These are phyloP conservation scores for Ametastegia equiseti DNA, from an alignment of 2,888 invertebrate species.

Conservation along the genomic window DNA sequence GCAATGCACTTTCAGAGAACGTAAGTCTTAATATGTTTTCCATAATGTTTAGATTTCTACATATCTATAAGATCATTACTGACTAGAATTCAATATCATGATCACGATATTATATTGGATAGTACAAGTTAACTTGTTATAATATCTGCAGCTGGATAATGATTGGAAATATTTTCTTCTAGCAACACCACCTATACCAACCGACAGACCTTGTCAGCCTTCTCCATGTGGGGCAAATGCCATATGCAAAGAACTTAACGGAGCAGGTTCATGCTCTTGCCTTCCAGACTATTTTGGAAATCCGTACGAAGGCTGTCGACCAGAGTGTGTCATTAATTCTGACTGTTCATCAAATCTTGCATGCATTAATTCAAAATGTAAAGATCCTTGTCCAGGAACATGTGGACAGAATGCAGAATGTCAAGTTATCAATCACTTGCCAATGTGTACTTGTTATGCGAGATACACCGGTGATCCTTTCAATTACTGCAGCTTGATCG, in stretches of 20 bases:
- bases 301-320: conserved; percentile 85
- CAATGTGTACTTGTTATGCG: conserved; percentile 75
- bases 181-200: conserved; percentile 69
- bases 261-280: conserved; percentile 87
- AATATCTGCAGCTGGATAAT: neutral
- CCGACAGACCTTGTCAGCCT: conserved; percentile 82
- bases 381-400: conserved; percentile 86
- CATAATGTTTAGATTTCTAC: neutral
- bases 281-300: conserved; percentile 84
- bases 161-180: conserved; percentile 45
- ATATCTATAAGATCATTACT: neutral
- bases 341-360: conserved; percentile 87
- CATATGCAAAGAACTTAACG: conserved; percentile 83
- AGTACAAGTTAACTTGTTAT: neutral
- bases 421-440: conserved; percentile 76
- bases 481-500: conserved; percentile 77
- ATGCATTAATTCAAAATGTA: conserved; percentile 87
- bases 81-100: neutral
- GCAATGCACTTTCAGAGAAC: conserved; percentile 76
- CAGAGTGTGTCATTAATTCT: conserved; percentile 87
- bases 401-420: conserved; percentile 80
- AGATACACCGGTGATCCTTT: conserved; percentile 78
- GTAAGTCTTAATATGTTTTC: conserved; percentile 46
- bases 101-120: neutral
- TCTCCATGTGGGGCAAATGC: conserved; percentile 88